Conservation (phyloP, 2,113 vertebrate species). For the Eublepharis macularius region DNA sequence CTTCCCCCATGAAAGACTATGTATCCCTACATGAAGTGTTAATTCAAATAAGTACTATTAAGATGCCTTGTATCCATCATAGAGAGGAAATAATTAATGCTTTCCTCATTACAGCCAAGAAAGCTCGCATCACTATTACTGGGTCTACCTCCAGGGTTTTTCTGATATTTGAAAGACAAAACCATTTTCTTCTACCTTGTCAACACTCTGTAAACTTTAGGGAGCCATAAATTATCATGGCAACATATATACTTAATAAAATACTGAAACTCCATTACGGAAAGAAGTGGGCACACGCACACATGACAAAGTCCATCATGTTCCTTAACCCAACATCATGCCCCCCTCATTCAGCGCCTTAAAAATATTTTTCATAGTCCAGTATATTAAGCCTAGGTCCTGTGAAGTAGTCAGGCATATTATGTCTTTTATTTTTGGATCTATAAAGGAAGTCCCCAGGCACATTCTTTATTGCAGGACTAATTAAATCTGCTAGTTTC, state of each 20-base stretch:
- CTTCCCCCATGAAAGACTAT: not conserved
- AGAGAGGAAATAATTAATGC: not conserved
- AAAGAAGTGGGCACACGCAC: not conserved
- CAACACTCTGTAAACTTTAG: not conserved
- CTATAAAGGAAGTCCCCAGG: not conserved
- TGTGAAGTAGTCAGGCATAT: not conserved
- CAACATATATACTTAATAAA: not conserved
- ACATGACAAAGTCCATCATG: not conserved
- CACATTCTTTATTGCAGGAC: not conserved
- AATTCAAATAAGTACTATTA: not conserved
- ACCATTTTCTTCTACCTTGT: not conserved
- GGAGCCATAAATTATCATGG: not conserved
- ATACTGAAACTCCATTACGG: not conserved
- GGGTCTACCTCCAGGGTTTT: not conserved
- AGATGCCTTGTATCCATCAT: not conserved
- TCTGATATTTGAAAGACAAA: not conserved
- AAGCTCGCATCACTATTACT: not conserved
- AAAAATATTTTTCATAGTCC: not conserved
- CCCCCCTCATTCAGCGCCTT: not conserved
- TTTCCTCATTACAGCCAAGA: not conserved
- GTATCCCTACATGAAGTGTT: not conserved
- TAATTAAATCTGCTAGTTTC: not conserved
- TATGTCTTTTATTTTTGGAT: not conserved
- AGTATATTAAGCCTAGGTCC: too few relatives aligned
- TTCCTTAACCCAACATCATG: not conserved